These are phyloP conservation scores for Drosophila differens DNA, from an alignment of 2,888 invertebrate genomes.

Conservation along the genomic window DNA sequence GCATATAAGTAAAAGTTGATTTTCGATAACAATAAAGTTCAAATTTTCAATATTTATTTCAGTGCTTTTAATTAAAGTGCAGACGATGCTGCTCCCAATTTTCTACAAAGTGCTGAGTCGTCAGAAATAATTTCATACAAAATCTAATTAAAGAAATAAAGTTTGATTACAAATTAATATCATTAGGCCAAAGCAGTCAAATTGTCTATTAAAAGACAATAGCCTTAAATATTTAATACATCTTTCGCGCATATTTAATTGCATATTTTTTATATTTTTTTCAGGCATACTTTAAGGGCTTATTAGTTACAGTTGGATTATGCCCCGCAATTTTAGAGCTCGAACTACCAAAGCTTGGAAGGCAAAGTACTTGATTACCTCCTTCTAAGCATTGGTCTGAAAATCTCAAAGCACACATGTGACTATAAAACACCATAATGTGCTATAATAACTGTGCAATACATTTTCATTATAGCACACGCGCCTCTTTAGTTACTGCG, in stretches of 20 bases:
- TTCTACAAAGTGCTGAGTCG: neutral
- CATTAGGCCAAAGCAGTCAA: neutral
- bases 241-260: neutral
- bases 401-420: neutral
- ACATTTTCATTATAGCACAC: neutral
- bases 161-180: neutral
- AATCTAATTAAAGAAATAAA: neutral
- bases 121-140: neutral
- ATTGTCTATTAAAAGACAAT: neutral
- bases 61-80: neutral
- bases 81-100: neutral
- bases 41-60: too few species aligned
- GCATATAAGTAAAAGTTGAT: too few species aligned
- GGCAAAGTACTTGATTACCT: neutral
- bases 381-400: neutral
- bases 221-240: neutral
- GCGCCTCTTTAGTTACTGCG: neutral
- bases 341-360: neutral
- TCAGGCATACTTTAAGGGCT: neutral
- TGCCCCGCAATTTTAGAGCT: neutral
- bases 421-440: neutral
- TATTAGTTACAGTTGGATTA: neutral
- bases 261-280: neutral
- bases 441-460: constrained; percentile 1
- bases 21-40: too few species aligned